Evolutionary conservation across 1,140 invertebrate species (phyloP).

Genomic region (Magallana gigas): DNA sequence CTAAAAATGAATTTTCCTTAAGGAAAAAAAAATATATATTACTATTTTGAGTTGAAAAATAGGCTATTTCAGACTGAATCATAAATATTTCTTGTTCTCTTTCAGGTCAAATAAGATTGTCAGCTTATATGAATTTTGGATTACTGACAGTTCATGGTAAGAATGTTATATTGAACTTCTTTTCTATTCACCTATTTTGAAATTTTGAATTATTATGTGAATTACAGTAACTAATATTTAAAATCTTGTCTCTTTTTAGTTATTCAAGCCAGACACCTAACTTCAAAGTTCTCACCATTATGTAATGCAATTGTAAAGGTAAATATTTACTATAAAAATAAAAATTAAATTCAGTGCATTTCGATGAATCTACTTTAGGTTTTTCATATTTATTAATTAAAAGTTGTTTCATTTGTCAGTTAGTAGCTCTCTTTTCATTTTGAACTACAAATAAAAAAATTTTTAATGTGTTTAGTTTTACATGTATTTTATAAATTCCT

Average conservation of each 20-base stretch:
- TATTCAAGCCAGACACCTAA: slow-evolving; percentile 67
- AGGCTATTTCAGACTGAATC: neutral
- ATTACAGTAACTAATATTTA: too few relatives aligned
- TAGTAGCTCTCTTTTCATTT: neutral
- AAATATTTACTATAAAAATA: slow-evolving; percentile 37
- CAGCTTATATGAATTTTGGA: slow-evolving; percentile 75
- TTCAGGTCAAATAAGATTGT: slow-evolving; percentile 73
- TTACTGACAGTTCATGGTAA: slow-evolving; percentile 73
- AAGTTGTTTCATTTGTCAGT: neutral
- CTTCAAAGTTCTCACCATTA: slow-evolving; percentile 62
- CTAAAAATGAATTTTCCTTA: neutral
- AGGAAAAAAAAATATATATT: neutral
- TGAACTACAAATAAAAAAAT: neutral
- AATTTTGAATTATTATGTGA: too few relatives aligned
- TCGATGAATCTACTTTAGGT: too few relatives aligned
- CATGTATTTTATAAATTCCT: neutral
- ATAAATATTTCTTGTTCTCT: slow-evolving; percentile 53
- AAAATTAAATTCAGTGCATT: too few relatives aligned
- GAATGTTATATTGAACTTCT: slow-evolving; percentile 23
- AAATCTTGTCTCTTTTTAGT: slow-evolving; percentile 61
- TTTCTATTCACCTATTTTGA: too few relatives aligned
- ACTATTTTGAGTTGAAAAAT: too few relatives aligned
- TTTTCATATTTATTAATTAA: too few relatives aligned
- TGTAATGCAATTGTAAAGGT: slow-evolving; percentile 73
- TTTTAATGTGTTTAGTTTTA: neutral